Evolutionary conservation across 1,140 invertebrate genomes (phyloP), one percentile per base, ranked within the genome.

Genomic region (Orius insidiosus): DNA sequence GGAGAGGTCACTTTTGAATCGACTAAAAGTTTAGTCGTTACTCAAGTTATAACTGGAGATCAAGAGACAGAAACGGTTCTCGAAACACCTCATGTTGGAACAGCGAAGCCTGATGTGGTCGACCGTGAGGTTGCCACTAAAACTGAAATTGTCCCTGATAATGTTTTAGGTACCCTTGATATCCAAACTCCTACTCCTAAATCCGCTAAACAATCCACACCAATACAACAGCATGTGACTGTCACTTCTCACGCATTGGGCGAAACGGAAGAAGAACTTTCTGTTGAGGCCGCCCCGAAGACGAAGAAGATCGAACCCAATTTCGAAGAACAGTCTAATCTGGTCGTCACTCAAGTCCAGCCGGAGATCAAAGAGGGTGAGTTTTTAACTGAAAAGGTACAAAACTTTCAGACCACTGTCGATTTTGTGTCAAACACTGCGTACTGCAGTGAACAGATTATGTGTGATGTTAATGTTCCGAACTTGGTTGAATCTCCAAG

Each of bases 331-430:
- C 45, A 51, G 35, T 42, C 56, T 37, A 60, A 60, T 45, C 41
- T 65, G 41, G 45, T 58, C 33, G 58, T 66, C 50, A 60, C 56
- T 48, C 59, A 68, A 58, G 57, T 67, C 39, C 54, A 61, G 43
- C 59, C 68, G 53, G 60, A 69, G 51, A 60, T 66, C 43, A 49
- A 58, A 39, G 59, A 62, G 57, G 69, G 71, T 72, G 63, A 72
- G 71, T 71, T 62, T 59, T 46, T 50, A 36, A 64, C 64, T 2
- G 62, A 66, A 55, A 63, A 63, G 54, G 51, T 64, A 5, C 14
- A 19, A 13, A 32, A 45, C 37, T 11, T 10, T 30, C 41, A 45
- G 39, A 58, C 52, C 2, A 13, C 50, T n/a, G 36, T 34, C 8
- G 53, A 55, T n/a, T 45, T 49, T 37, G 53, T 58, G n/a, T 55